phyloP scores from a whole-genome alignment of 2,888 invertebrate species.

The Apodemia hepburni region DNA sequence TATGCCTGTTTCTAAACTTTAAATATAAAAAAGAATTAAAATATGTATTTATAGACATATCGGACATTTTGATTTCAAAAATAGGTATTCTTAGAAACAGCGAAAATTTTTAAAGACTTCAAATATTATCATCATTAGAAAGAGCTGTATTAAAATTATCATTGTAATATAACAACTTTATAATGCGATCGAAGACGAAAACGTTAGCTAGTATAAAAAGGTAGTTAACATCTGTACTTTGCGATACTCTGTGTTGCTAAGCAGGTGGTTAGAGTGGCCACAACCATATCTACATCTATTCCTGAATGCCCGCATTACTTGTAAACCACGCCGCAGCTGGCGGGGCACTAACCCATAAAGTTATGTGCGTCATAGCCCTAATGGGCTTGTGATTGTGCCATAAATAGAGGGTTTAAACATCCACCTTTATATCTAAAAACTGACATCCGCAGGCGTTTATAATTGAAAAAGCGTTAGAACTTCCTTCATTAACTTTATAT shows the following conservation, averaged over 20 bases:
- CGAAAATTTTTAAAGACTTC: too few species aligned
- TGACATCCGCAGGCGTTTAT: slow-evolving; percentile 10
- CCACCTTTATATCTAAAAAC: slow-evolving; percentile 19
- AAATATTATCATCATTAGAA: too few species aligned
- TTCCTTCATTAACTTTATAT: too few species aligned
- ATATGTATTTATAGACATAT: too few species aligned
- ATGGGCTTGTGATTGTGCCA: slow-evolving; percentile 42
- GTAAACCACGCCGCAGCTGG: slow-evolving; percentile 50
- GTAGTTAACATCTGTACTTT: neutral
- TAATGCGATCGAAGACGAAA: too few species aligned
- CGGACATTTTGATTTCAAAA: too few species aligned
- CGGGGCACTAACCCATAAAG: slow-evolving; percentile 53
- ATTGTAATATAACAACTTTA: too few species aligned
- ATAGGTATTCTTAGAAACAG: too few species aligned
- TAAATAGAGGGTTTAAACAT: slow-evolving; percentile 18
- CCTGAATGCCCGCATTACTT: slow-evolving; percentile 35
- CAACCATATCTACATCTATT: slow-evolving; percentile 30
- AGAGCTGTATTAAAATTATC: too few species aligned
- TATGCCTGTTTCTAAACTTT: too few species aligned
- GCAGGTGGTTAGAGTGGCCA: slow-evolving; percentile 31
- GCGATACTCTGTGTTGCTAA: slow-evolving; percentile 22
- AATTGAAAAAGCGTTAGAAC: slow-evolving; percentile 1
- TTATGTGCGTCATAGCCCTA: slow-evolving; percentile 42
- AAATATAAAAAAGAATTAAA: too few species aligned
- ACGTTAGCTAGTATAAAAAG: too few species aligned